Evolutionary conservation across 1,140 invertebrate species (phyloP).

Genomic region (Trichomalopsis sarcophagae): DNA sequence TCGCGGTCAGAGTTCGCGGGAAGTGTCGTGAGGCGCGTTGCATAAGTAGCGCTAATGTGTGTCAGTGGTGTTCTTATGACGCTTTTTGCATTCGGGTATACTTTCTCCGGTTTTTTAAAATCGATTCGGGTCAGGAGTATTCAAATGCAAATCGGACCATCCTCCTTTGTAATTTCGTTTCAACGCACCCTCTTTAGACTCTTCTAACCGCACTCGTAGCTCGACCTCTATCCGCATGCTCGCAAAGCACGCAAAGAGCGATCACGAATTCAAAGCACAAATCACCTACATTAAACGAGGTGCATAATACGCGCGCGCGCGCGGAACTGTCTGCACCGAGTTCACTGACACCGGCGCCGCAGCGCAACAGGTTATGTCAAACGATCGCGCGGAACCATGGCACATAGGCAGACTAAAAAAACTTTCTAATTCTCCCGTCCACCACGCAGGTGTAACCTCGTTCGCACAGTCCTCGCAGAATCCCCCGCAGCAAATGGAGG

Average conservation of each 20-base stretch:
- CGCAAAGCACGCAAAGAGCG: background rate
- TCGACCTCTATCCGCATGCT: too few relatives aligned
- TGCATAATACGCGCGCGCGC: background rate
- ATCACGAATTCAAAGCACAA: background rate
- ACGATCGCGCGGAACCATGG: background rate
- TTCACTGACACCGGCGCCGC: background rate
- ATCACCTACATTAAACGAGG: background rate
- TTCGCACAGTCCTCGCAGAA: slow-evolving; percentile 71
- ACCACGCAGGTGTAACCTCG: slow-evolving; percentile 71
- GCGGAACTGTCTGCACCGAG: background rate
- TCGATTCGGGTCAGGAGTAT: too few relatives aligned
- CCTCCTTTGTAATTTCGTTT: too few relatives aligned
- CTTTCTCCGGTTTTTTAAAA: too few relatives aligned
- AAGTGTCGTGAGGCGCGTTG: too few relatives aligned
- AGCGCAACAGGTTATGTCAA: slow-evolving; percentile 32
- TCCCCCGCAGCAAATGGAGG: slow-evolving; percentile 69
- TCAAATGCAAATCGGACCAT: too few relatives aligned
- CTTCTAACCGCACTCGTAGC: too few relatives aligned
- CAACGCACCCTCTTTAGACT: too few relatives aligned
- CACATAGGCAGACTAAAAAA: background rate
- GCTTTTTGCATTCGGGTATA: too few relatives aligned
- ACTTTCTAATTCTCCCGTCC: slow-evolving; percentile 29
- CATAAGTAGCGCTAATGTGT: too few relatives aligned
- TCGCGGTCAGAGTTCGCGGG: too few relatives aligned
- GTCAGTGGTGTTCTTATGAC: too few relatives aligned